Percentiles rank a stretch among this genome's conserved stretches.
Evolutionary conservation across 2,113 vertebrate genomes (phyloP).

Genomic region (Rhinoderma darwinii): DNA sequence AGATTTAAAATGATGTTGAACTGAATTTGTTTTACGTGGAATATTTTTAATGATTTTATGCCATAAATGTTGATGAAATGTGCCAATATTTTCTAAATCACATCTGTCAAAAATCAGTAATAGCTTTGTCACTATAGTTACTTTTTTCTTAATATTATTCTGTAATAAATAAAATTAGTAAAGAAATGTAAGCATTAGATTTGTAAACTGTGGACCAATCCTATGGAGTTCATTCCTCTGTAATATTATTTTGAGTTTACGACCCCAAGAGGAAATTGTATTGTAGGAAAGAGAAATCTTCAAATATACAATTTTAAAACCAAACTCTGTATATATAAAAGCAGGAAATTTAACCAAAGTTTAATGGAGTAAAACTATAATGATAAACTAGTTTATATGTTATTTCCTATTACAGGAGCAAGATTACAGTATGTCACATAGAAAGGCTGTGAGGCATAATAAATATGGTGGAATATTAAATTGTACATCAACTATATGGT

Average conservation of each 20-base stretch:
- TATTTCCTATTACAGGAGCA: neutral
- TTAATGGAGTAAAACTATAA: neutral
- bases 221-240: neutral
- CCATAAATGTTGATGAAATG: neutral
- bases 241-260: slow-evolving; percentile 44
- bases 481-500: neutral
- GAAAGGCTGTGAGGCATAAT: neutral
- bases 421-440: neutral
- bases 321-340: neutral
- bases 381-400: neutral
- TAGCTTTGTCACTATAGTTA: neutral
- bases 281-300: slow-evolving; percentile 6
- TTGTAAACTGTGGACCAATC: slow-evolving; percentile 4
- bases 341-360: neutral
- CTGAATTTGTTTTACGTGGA: neutral
- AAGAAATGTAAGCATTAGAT: neutral
- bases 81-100: neutral
- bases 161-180: slow-evolving; percentile 15
- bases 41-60: neutral
- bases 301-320: slow-evolving; percentile 29
- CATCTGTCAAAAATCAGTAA: neutral
- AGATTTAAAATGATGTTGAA: no score
- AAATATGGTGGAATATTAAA: neutral
- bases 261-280: slow-evolving; percentile 18
- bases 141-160: neutral